Evolutionary conservation across 2,888 invertebrate genomes (phyloP).

Genomic region (Heliconius erato): DNA sequence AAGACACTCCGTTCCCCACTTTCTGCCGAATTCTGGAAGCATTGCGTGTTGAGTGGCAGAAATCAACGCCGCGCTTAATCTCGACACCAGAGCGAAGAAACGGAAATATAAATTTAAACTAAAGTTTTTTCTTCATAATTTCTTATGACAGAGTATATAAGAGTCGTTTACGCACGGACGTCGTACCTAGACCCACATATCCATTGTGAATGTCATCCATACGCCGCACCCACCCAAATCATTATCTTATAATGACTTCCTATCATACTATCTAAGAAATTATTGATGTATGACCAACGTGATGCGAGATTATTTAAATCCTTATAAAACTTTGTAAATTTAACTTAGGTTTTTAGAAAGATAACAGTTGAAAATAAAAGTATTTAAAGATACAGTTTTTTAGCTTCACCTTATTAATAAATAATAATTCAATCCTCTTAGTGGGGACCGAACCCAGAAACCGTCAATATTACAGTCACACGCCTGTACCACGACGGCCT

Average conservation of each 20-base stretch:
- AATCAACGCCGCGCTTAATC: too few relatives aligned
- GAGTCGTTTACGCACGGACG: conserved; percentile 19
- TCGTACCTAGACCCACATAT: conserved; percentile 42
- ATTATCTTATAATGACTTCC: conserved; percentile 51
- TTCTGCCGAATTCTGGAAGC: too few relatives aligned
- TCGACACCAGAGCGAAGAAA: too few relatives aligned
- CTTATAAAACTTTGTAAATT: not conserved
- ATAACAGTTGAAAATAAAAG: not conserved
- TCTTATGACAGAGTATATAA: not conserved
- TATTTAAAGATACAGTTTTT: not conserved
- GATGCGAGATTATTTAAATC: conserved; percentile 18
- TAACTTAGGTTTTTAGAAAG: not conserved
- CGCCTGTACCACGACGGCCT: too few relatives aligned
- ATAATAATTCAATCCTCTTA: too few relatives aligned
- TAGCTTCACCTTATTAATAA: not conserved
- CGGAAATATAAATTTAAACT: too few relatives aligned
- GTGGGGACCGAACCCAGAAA: too few relatives aligned
- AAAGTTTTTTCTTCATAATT: not conserved
- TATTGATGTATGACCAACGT: conserved; percentile 44
- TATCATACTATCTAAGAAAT: conserved; percentile 35
- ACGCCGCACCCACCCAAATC: conserved; percentile 44
- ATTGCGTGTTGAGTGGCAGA: too few relatives aligned
- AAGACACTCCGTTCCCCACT: too few relatives aligned
- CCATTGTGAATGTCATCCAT: conserved; percentile 34
- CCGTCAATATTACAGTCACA: too few relatives aligned